phyloP scores from a whole-genome alignment of 2,113 vertebrate species.

The Maccullochella peelii region DNA sequence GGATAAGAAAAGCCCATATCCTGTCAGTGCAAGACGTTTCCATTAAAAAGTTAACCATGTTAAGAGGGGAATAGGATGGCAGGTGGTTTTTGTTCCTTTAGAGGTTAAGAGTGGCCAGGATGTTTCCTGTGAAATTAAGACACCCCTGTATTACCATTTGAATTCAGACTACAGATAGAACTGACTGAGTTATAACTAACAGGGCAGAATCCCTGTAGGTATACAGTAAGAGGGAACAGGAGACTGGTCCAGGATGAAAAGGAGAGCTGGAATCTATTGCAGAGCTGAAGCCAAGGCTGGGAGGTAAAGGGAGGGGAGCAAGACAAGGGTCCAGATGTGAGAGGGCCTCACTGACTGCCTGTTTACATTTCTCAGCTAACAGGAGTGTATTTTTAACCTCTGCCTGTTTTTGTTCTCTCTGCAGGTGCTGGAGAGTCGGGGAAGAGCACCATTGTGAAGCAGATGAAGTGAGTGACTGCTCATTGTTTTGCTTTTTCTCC shows the following conservation, averaged over 20 bases:
- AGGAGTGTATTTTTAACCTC: conserved; percentile 81
- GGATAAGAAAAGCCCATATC: conserved; percentile 65
- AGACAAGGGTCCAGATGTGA: conserved; percentile 75
- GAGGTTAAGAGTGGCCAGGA: neutral
- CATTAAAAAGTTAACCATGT: conserved; percentile 59
- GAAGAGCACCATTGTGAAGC: conserved; percentile 98
- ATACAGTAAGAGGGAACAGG: conserved; percentile 11
- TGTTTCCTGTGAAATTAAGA: conserved; percentile 22
- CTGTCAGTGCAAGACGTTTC: conserved; percentile 50
- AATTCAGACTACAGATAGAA: conserved; percentile 22
- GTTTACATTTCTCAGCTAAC: conserved; percentile 75
- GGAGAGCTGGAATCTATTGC: conserved; percentile 25
- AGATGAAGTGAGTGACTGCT: conserved; percentile 93
- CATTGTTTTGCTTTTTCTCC: conserved; percentile 73
- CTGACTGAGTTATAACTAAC: neutral
- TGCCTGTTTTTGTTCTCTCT: conserved; percentile 81
- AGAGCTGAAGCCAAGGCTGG: conserved; percentile 15
- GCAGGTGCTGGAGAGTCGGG: conserved; percentile 95
- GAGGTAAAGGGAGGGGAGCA: conserved; percentile 20
- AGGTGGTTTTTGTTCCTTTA: conserved; percentile 1
- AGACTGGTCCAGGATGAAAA: conserved; percentile 31
- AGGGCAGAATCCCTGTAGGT: neutral
- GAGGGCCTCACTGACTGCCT: conserved; percentile 56
- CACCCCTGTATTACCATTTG: neutral
- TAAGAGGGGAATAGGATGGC: neutral